Conservation (phyloP, 2,888 invertebrate species). For the Sarcophaga subvicina region DNA sequence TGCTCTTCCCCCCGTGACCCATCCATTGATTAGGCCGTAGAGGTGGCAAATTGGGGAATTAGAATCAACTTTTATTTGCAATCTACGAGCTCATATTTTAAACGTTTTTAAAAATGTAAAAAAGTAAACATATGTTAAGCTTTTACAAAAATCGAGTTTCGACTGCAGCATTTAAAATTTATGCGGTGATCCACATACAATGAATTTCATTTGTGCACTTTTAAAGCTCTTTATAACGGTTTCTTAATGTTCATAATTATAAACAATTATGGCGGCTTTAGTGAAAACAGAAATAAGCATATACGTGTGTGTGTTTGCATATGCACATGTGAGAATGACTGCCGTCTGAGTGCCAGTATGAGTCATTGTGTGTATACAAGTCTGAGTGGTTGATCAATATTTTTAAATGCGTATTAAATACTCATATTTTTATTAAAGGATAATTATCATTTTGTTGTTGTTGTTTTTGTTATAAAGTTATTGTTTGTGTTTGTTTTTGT, state of each 20-base stretch:
- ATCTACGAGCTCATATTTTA: too few species aligned
- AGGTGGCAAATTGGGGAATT: too few species aligned
- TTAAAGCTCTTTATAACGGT: neutral
- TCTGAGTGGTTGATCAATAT: neutral
- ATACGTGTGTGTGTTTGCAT: neutral
- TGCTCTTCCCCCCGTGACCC: too few species aligned
- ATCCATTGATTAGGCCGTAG: too few species aligned
- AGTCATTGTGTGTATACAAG: neutral
- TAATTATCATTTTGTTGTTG: neutral
- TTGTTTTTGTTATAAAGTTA: neutral
- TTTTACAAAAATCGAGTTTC: too few species aligned
- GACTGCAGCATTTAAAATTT: neutral
- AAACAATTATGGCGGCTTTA: neutral
- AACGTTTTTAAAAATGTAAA: too few species aligned
- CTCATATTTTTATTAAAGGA: neutral
- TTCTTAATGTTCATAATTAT: constrained; percentile 7
- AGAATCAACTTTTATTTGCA: too few species aligned
- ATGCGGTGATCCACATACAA: neutral
- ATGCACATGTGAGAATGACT: neutral
- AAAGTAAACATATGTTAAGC: too few species aligned
- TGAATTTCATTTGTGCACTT: neutral
- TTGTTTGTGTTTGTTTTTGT: constrained; percentile 14
- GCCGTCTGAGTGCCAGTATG: neutral
- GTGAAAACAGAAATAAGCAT: neutral
- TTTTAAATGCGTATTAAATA: constrained; percentile 32